Percentiles rank a stretch among this genome's conserved stretches.
phyloP scores from a whole-genome alignment of 2,113 vertebrate species.

The Barnardius zonarius region DNA sequence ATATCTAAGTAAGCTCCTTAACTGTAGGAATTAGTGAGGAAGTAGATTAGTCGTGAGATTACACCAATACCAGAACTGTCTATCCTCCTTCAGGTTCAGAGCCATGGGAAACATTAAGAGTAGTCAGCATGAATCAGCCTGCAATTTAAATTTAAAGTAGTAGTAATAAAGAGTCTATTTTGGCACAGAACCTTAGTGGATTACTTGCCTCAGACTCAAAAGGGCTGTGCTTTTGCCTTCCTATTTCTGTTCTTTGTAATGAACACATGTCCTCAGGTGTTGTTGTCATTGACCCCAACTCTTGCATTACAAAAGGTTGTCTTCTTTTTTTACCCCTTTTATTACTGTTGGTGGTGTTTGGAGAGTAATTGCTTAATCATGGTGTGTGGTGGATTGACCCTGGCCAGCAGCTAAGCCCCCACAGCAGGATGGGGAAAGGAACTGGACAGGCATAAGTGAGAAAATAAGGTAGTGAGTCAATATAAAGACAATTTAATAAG shows the following conservation, averaged over 20 bases:
- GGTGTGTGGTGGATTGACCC: background rate
- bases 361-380: background rate
- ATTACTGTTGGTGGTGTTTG: background rate
- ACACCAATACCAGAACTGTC: conserved; percentile 17
- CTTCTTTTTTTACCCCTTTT: background rate
- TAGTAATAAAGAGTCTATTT: conserved; percentile 6
- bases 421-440: background rate
- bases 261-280: background rate
- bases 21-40: conserved; percentile 40
- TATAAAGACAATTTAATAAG: background rate
- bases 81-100: conserved; percentile 33
- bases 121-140: conserved; percentile 28
- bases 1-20: conserved; percentile 51
- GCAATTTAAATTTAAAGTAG: conserved; percentile 31
- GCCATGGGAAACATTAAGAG: conserved; percentile 1
- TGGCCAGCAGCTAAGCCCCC: background rate
- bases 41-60: conserved; percentile 56
- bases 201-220: background rate
- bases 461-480: background rate
- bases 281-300: background rate
- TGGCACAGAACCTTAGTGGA: background rate
- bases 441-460: background rate
- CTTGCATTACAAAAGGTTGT: background rate
- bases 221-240: background rate
- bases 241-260: background rate